Evolutionary conservation across 2,797 vertebrate species (phyloP).

Genomic region (Taeniopygia guttata): DNA sequence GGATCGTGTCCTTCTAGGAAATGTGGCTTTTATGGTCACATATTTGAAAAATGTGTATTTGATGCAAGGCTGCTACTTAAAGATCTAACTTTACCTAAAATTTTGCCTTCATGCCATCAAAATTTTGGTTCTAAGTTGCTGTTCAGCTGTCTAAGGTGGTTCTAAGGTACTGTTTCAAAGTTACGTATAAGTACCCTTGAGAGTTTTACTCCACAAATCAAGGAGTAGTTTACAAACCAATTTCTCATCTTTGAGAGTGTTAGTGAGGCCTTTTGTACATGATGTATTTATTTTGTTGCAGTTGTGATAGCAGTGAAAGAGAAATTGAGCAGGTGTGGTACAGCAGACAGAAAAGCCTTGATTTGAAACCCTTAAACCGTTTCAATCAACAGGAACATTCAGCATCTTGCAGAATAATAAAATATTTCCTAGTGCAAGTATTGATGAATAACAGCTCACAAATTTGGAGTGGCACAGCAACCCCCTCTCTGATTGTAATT

Average conservation of each 20-base stretch:
- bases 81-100: not conserved
- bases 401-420: not conserved
- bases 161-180: not conserved
- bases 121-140: not conserved
- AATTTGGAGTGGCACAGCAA: not conserved
- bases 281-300: not conserved
- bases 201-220: not conserved
- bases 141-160: not conserved
- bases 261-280: not conserved
- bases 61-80: not conserved
- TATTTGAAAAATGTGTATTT: not conserved
- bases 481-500: conserved; percentile 38
- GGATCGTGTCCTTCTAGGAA: not conserved
- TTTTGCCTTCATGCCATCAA: not conserved
- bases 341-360: conserved; percentile 3
- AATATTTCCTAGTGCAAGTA: not conserved
- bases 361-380: not conserved
- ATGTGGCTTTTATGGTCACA: not conserved
- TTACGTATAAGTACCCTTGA: not conserved
- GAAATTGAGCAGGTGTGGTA: not conserved
- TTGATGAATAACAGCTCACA: conserved; percentile 1
- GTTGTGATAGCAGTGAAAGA: conserved; percentile 7
- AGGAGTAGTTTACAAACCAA: not conserved
- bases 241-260: not conserved
- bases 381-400: conserved; percentile 42